A percentile compares a stretch with the other conserved stretches of the same genome.
phyloP scores from a whole-genome alignment of 2,888 invertebrate species.

The Imbricaverruca yamaguchii region DNA sequence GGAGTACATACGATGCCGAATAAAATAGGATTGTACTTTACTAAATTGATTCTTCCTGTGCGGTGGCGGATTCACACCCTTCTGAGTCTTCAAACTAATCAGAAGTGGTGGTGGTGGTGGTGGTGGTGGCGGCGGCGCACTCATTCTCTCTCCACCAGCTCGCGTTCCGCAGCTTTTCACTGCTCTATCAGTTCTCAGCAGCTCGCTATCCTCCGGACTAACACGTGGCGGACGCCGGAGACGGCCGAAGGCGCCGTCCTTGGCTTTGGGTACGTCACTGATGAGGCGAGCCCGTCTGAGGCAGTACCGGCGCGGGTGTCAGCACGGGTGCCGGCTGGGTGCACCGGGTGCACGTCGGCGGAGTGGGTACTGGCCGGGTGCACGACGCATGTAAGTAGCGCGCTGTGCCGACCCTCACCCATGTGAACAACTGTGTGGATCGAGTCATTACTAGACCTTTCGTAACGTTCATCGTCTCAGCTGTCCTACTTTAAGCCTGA shows the following conservation, averaged over 20 bases:
- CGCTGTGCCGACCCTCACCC: too few species aligned
- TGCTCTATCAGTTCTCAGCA: not conserved
- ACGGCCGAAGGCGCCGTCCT: too few species aligned
- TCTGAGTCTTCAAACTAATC: not conserved
- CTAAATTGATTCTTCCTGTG: not conserved
- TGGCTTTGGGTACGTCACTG: too few species aligned
- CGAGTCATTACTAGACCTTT: too few species aligned
- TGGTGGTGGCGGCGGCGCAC: not conserved
- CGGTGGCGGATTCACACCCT: not conserved
- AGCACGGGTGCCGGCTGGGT: not conserved
- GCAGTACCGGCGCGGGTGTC: not conserved
- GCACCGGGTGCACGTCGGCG: not conserved
- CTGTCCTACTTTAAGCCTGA: too few species aligned
- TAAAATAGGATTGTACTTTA: conserved; percentile 21
- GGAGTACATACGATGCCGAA: not conserved
- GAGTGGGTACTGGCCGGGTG: too few species aligned
- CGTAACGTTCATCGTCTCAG: too few species aligned
- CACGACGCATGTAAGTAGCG: too few species aligned
- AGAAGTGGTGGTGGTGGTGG: not conserved
- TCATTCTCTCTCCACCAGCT: not conserved
- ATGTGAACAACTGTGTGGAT: too few species aligned
- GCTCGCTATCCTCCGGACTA: too few species aligned
- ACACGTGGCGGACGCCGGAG: too few species aligned
- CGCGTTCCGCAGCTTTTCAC: not conserved
- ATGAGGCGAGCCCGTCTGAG: too few species aligned